phyloP scores from a whole-genome alignment of 2,888 invertebrate species.

The Alviniconcha strummeri region DNA sequence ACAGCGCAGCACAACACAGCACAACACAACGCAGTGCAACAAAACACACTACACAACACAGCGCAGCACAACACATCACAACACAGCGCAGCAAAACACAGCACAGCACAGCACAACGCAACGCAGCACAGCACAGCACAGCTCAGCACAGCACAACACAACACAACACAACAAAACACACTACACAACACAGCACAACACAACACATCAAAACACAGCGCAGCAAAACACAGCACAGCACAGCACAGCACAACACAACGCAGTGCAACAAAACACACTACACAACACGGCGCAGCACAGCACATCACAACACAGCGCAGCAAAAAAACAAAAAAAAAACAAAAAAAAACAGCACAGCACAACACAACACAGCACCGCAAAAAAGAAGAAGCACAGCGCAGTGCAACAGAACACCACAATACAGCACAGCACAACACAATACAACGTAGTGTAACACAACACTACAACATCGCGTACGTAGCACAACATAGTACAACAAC shows the following conservation, averaged over 20 bases:
- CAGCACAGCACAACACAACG: constrained; percentile 28
- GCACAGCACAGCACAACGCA: constrained; percentile 31
- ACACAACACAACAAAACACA: background rate
- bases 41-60: constrained; percentile 6
- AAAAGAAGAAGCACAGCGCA: constrained; percentile 22
- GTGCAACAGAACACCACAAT: background rate
- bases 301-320: background rate
- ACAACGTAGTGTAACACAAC: constrained; percentile 25
- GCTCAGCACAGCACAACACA: constrained; percentile 17
- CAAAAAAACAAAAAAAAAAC: background rate
- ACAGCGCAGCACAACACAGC: constrained; percentile 9
- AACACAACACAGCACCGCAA: constrained; percentile 31
- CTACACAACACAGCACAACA: constrained; percentile 10
- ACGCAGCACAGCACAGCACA: constrained; percentile 29
- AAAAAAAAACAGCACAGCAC: constrained; percentile 5
- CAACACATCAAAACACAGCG: constrained; percentile 12
- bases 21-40: background rate
- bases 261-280: constrained; percentile 31
- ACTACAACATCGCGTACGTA: constrained; percentile 26
- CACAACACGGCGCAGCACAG: constrained; percentile 14
- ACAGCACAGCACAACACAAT: constrained; percentile 27
- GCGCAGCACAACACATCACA: constrained; percentile 8
- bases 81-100: constrained; percentile 26
- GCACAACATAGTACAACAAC: constrained; percentile 9
- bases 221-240: constrained; percentile 31